Base-by-base conservation (phyloP, 2,797 vertebrate species). In the Clarias laeviceps region DNA sequence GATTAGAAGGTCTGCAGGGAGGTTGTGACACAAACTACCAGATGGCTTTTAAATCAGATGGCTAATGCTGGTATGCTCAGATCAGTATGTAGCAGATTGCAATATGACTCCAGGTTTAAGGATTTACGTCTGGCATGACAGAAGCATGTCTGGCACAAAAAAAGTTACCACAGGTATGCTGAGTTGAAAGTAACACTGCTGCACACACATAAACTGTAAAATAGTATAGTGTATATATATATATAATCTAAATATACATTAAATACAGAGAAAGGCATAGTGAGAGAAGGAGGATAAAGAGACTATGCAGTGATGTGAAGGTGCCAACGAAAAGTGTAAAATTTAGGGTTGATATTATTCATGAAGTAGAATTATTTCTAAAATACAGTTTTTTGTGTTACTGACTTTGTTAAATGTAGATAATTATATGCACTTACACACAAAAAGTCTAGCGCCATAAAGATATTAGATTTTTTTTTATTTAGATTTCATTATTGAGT, bases 31-130 rank as follows among this genome's bases (percentile, higher is more conserved):
- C 57, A 64, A 64, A 17, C 40, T 56, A 34, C 69, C 40, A 64
- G 34, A 62, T 54, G 34, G 62, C 54, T 66, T 81, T 87, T 56
- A 82, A 68, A 82, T 29, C 50, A 78, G 83, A 87, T 73, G 81
- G 32, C 56, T 50, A 61, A n/a, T 14, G 32, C 59, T 22, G n/a
- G 9, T 45, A 45, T 6, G n/a, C 15, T 85, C 59, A 54, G 87
- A 62, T 59, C 29, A 54, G 84, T 29, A 70, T 59, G 37, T 77
- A 79, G 37, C 50, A 34, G 65, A 64, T 40, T 40, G 59, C 59
- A 79, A 40, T 79, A 79, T 79, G 57, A 79, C 59, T 62, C 59
- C 22, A 24, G 6, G 24, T 9, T 78, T 40, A n/a, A 40, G 74
- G 74, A 78, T 45, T 79, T 79, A 79, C 14, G 14, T 34, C 59